Conservation (phyloP, 2,888 invertebrate species). For the Melieria omissa region DNA sequence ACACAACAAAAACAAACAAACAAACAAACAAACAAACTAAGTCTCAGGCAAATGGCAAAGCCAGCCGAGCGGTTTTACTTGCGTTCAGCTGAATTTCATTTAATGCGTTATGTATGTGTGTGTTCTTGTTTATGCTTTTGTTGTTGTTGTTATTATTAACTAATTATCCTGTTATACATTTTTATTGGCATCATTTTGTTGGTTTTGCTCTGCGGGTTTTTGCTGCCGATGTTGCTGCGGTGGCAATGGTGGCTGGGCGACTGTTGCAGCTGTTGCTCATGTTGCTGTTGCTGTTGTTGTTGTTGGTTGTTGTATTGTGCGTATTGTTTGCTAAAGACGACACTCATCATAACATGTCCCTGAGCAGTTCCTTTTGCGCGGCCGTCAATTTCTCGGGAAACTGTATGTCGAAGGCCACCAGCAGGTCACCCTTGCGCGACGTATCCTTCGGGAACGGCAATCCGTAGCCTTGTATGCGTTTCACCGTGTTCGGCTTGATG, state of each 20-base stretch:
- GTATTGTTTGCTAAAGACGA: neutral
- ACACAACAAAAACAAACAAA: too few relatives aligned
- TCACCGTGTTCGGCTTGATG: conserved; percentile 90
- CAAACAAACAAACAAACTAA: too few relatives aligned
- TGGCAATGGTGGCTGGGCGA: neutral
- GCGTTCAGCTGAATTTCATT: too few relatives aligned
- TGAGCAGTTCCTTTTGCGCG: conserved; percentile 87
- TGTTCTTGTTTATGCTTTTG: too few relatives aligned
- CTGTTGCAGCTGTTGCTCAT: neutral
- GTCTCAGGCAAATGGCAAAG: too few relatives aligned
- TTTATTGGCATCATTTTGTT: too few relatives aligned
- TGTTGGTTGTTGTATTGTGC: conserved; percentile 9
- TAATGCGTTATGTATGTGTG: too few relatives aligned
- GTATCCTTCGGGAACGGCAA: conserved; percentile 95
- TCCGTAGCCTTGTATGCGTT: conserved; percentile 91
- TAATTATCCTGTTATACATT: too few relatives aligned
- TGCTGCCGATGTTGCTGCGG: neutral
- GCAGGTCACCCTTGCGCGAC: conserved; percentile 87
- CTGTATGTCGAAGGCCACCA: conserved; percentile 95
- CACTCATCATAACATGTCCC: conserved; percentile 80
- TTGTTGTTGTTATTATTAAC: too few relatives aligned
- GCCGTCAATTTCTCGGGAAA: conserved; percentile 88
- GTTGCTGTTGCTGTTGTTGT: conserved; percentile 7
- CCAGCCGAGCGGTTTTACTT: too few relatives aligned
- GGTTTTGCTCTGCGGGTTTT: too few relatives aligned